phyloP scores from a whole-genome alignment of 1,140 invertebrate genomes.

The Sinonovacula constricta region DNA sequence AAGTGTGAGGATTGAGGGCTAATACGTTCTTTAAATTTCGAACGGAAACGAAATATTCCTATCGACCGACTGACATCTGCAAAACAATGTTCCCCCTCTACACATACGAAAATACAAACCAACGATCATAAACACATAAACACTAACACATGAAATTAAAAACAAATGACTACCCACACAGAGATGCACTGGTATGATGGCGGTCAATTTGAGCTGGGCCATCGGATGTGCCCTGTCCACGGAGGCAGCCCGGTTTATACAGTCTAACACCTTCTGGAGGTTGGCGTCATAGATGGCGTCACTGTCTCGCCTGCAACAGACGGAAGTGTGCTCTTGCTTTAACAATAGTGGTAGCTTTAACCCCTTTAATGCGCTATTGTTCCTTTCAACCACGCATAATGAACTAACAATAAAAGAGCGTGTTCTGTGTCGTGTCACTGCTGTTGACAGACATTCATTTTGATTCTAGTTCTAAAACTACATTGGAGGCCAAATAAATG shows the following conservation, averaged over 20 bases:
- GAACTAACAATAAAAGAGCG: too few relatives aligned
- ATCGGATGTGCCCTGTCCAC: slow-evolving; percentile 94
- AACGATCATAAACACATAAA: not conserved
- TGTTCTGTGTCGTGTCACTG: too few relatives aligned
- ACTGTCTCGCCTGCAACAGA: too few relatives aligned
- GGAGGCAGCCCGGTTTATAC: slow-evolving; percentile 95
- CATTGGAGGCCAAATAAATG: too few relatives aligned
- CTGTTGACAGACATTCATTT: too few relatives aligned
- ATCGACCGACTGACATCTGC: not conserved
- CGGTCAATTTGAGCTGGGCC: slow-evolving; percentile 96
- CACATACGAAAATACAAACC: not conserved
- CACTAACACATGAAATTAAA: not conserved
- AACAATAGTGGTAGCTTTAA: too few relatives aligned
- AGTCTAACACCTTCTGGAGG: slow-evolving; percentile 95
- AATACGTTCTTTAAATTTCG: not conserved
- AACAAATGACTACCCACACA: slow-evolving; percentile 83
- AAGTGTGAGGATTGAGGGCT: too few relatives aligned
- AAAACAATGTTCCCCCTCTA: not conserved
- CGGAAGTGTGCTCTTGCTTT: too few relatives aligned
- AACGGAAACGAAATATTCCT: not conserved
- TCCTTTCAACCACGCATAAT: too few relatives aligned
- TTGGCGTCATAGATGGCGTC: slow-evolving; percentile 93
- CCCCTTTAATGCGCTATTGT: too few relatives aligned
- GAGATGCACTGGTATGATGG: slow-evolving; percentile 94
- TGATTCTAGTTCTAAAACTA: too few relatives aligned